phyloP scores from a whole-genome alignment of 2,888 invertebrate genomes.

The Sinelater perroti region DNA sequence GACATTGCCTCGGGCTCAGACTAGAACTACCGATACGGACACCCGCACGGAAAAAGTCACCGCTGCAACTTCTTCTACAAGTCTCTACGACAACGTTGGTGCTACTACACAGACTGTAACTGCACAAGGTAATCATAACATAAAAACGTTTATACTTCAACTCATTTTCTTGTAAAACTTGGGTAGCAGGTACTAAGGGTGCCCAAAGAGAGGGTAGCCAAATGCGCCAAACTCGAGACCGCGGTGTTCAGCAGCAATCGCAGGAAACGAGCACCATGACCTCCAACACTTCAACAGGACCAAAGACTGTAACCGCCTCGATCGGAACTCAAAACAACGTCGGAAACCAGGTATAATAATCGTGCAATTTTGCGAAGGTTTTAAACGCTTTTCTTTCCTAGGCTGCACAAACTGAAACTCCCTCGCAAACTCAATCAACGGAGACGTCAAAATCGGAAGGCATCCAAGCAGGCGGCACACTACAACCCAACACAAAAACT shows the following conservation, averaged over 20 bases:
- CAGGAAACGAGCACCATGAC: conserved; percentile 76
- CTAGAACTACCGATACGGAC: conserved; percentile 72
- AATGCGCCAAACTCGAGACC: conserved; percentile 58
- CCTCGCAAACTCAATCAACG: conserved; percentile 55
- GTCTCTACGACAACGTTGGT: conserved; percentile 85
- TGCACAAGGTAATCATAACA: conserved; percentile 52
- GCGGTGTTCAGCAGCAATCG: conserved; percentile 71
- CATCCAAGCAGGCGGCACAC: conserved; percentile 82
- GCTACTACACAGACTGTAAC: conserved; percentile 57
- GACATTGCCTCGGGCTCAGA: conserved; percentile 81
- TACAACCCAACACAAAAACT: conserved; percentile 65
- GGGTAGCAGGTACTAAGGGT: conserved; percentile 54
- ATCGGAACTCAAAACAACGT: conserved; percentile 77
- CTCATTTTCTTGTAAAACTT: too few relatives aligned
- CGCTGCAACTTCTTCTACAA: conserved; percentile 87
- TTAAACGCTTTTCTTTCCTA: too few relatives aligned
- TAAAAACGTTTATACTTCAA: too few relatives aligned
- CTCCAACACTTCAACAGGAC: conserved; percentile 69
- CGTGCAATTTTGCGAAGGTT: too few relatives aligned
- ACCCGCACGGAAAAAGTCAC: conserved; percentile 75
- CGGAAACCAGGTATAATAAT: conserved; percentile 65
- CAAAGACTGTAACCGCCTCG: conserved; percentile 71
- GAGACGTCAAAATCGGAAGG: conserved; percentile 75
- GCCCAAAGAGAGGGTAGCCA: conserved; percentile 59
- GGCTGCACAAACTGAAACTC: conserved; percentile 59